Evolutionary conservation across 2,113 vertebrate genomes (phyloP), one percentile per base, ranked within the genome.

Genomic region (Ceratotherium simum): DNA sequence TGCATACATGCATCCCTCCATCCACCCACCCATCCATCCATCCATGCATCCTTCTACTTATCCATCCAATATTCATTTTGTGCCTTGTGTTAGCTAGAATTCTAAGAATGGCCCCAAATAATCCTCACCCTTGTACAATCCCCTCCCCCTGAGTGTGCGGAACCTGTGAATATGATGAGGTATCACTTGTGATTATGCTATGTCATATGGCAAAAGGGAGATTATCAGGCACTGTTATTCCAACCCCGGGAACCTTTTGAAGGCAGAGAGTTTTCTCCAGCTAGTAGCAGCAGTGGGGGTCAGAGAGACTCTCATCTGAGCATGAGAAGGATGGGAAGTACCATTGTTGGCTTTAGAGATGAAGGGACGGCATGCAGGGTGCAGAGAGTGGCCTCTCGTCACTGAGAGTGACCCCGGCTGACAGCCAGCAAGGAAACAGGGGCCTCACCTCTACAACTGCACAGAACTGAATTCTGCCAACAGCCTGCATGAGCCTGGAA

Each of bases 1-100:
- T 1, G 25, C 0, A 64, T 1, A 13, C 0, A 58, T 2, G 0
- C 3, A 78, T 20, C 29, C 14, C 48, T 1, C 21, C 36, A 51
- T 9, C 51, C 36, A 46, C 0, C 9, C 20, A 62, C 1, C 79
- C 0, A 3, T 9, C 36, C 9, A 39, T 13, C 17, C 36, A 62
- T 7, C 80, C 80, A 64, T 18, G 17, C 27, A 12, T 42, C 60
- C 20, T 39, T 1, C 0, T 0, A 23, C 12, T 18, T 27, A 83
- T 8, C 17, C 51, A 60, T 21, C 12, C 39, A 48, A 51, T 48
- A 20, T 5, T 64, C 31, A n/a, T 8, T 76, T 51, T 31, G 48
- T 48, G 60, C 42, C 31, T 54, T 48, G 10, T 8, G 72, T 29
- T 29, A n/a, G 42, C 31, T 8, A 76, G 58, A 51, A 64, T 12